Evolutionary conservation across 2,113 vertebrate species (phyloP).

Genomic region (Pangasianodon hypophthalmus): DNA sequence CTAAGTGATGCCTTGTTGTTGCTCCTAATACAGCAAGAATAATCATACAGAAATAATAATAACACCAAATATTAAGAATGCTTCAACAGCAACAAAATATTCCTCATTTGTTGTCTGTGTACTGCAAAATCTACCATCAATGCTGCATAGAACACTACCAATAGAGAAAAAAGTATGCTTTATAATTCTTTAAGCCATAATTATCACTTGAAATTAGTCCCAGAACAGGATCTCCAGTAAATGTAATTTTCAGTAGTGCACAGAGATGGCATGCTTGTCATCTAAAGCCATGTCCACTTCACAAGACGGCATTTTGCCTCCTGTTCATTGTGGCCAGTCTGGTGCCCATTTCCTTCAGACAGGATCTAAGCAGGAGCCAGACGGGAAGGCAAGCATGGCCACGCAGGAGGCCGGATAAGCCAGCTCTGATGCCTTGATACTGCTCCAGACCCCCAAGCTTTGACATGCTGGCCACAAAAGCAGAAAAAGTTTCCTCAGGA

Average conservation of each 20-base stretch:
- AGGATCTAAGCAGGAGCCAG: slow-evolving; percentile 67
- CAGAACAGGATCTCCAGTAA: background rate
- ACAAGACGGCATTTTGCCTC: slow-evolving; percentile 50
- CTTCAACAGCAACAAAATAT: background rate
- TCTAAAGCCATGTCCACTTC: slow-evolving; percentile 31
- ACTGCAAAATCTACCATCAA: background rate
- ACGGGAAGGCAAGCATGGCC: slow-evolving; percentile 65
- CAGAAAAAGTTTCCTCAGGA: slow-evolving; percentile 40
- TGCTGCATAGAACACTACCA: background rate
- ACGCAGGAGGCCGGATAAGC: slow-evolving; percentile 72
- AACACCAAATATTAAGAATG: background rate
- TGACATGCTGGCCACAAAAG: slow-evolving; percentile 52
- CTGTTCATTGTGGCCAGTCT: slow-evolving; percentile 55
- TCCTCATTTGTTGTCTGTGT: background rate
- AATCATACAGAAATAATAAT: background rate
- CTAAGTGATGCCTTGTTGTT: background rate
- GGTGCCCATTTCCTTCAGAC: slow-evolving; percentile 70
- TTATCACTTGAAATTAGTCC: background rate
- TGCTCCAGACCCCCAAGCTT: slow-evolving; percentile 59
- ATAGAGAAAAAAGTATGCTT: background rate
- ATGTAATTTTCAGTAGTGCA: slow-evolving; percentile 15
- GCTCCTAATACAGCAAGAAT: background rate
- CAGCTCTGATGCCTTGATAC: slow-evolving; percentile 63
- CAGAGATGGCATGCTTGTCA: slow-evolving; percentile 22
- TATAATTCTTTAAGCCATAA: background rate